These are phyloP conservation scores for Thermophis baileyi DNA, from an alignment of 2,113 vertebrate genomes.

Conservation along the genomic window DNA sequence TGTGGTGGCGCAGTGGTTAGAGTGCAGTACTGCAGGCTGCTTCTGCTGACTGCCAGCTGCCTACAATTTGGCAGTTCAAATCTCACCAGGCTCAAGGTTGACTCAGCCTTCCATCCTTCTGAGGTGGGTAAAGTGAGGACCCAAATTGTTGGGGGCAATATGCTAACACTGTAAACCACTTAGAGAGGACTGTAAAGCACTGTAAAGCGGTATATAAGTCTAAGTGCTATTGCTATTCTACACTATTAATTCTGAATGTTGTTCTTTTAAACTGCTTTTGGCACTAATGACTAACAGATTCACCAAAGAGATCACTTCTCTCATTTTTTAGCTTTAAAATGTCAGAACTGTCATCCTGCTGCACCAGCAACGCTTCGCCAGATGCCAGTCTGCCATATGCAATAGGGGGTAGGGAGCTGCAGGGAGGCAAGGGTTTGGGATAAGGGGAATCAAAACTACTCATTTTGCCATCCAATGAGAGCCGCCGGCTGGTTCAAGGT, in stretches of 20 bases:
- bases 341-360: not conserved
- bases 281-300: not conserved
- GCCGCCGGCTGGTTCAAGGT: not conserved
- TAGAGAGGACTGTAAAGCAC: no score
- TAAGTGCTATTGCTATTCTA: not conserved
- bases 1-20: no score
- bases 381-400: not conserved
- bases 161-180: no score
- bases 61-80: no score
- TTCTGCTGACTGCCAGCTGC: no score
- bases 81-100: no score
- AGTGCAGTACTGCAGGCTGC: no score
- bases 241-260: not conserved
- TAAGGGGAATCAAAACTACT: not conserved
- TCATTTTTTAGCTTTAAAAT: not conserved
- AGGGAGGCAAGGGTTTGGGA: not conserved
- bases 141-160: no score
- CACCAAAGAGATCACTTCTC: not conserved
- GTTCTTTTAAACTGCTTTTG: not conserved
- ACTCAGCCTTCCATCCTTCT: no score
- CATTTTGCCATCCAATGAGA: not conserved
- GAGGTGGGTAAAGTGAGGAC: no score
- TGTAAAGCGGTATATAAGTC: no score
- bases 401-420: not conserved
- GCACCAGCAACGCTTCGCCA: not conserved